Evolutionary conservation across 2,888 invertebrate species (phyloP), one percentile per base, ranked within the genome.

Genomic region (Exocentrus adspersus): DNA sequence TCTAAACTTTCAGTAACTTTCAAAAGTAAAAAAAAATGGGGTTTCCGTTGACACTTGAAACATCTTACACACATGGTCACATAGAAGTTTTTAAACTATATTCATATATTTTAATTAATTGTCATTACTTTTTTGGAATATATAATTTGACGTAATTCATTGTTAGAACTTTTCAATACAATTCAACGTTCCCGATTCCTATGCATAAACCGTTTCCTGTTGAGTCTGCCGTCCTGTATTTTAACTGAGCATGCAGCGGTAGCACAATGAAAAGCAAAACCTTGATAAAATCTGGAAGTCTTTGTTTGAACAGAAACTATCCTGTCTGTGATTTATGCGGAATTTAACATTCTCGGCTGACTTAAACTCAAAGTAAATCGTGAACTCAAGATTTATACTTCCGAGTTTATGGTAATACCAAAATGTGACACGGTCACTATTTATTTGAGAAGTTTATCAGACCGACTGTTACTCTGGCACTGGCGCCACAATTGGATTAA

Each of bases 381-480:
- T 60, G 57, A 64, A 60, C 37, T 54, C 56, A 64, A 67, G 67
- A 67, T 67, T 67, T 67, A 67, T 67, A 54, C 57, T 59, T 58
- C 51, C 46, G 48, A 67, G 61, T 67, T 67, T 67, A 67, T 67
- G 67, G 67, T 67, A 67, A 67, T 67, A 64, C 56, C 41, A 32
- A 60, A 64, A 68, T 58, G 64, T 56, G 62, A 64, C 56, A 69
- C 67, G 61, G 60, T 64, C 64, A 61, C 60, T 64, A 64, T 64
- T 64, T 64, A 64, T 64, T 61, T 64, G 61, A 52, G 60, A 60
- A 52, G 59, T 68, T 68, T 66, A 68, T 66, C 61, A 64, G 65
- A 64, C 65, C 59, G 65, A 65, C 54, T 62, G 59, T 65, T 62
- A 60, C 50, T 59, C 17, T 37, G 53, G 46, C 51, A 50, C 64